Evolutionary conservation across 2,888 invertebrate species (phyloP).

Genomic region (Acrocyrtus sp.): DNA sequence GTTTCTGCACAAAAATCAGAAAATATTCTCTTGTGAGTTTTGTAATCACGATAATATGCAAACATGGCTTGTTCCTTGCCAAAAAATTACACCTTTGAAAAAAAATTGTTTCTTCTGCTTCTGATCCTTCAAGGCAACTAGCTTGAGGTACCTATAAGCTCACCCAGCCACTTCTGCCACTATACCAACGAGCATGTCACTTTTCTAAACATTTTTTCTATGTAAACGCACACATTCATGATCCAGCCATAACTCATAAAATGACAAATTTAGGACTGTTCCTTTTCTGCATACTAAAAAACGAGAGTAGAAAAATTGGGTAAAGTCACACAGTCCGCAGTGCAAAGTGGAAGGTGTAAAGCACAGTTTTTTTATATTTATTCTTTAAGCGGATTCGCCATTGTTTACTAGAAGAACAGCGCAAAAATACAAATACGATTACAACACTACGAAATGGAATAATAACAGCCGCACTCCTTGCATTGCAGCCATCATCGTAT

Average conservation of each 20-base stretch:
- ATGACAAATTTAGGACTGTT: conserved; percentile 47
- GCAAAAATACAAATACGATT: too few species aligned
- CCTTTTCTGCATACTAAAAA: conserved; percentile 22
- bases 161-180: too few species aligned
- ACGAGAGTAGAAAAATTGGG: neutral
- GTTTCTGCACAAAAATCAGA: conserved; percentile 42
- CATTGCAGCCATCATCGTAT: too few species aligned
- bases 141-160: too few species aligned
- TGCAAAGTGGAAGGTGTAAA: conserved; percentile 8
- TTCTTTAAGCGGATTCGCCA: conserved; percentile 10
- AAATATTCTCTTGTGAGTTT: neutral
- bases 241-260: conserved; percentile 36
- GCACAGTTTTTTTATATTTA: conserved; percentile 2
- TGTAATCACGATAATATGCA: neutral
- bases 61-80: conserved; percentile 19
- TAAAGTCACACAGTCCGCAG: neutral
- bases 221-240: conserved; percentile 15
- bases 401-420: neutral
- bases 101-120: conserved; percentile 8
- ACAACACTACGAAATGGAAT: neutral
- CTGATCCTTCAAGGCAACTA: conserved; percentile 29
- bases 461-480: neutral
- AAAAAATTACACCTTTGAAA: too few species aligned
- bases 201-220: neutral
- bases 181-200: conserved; percentile 2